Conservation (phyloP, 1,140 invertebrate species). For the Phthorimaea operculella region DNA sequence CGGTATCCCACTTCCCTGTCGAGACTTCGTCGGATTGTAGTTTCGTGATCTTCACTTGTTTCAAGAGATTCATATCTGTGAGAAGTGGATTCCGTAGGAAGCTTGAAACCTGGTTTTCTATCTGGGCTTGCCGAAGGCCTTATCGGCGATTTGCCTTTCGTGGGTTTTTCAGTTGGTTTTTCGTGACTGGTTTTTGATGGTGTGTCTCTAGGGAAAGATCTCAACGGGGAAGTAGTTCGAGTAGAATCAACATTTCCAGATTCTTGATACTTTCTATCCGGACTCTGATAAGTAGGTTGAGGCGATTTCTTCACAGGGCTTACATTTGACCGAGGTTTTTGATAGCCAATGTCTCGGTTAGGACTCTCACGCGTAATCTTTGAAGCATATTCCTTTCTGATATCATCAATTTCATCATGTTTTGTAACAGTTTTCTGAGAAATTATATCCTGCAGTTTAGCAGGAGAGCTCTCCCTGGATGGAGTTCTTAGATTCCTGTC, state of each 20-base stretch:
- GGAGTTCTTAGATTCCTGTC: conserved; percentile 17
- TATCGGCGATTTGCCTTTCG: conserved; percentile 4
- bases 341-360: background rate
- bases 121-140: conserved; percentile 9
- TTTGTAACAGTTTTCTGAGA: background rate
- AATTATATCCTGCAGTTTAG: conserved; percentile 32
- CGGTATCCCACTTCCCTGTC: background rate
- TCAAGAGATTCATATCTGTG: background rate
- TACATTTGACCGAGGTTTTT: conserved; percentile 9
- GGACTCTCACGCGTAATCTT: background rate
- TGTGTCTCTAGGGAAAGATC: background rate
- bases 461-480: conserved; percentile 35
- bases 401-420: background rate
- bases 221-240: conserved; percentile 2
- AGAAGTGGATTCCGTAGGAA: background rate
- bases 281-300: conserved; percentile 9
- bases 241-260: background rate
- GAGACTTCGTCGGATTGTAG: background rate
- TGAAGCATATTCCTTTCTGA: background rate
- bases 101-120: conserved; percentile 2
- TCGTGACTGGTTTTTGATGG: conserved; percentile 11
- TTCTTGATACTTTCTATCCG: conserved; percentile 10
- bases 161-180: background rate
- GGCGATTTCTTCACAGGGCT: conserved; percentile 16
- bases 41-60: background rate